Evolutionary conservation across 1,140 invertebrate species (phyloP), one percentile per base, ranked within the genome.

Genomic region (Mamestra configurata): DNA sequence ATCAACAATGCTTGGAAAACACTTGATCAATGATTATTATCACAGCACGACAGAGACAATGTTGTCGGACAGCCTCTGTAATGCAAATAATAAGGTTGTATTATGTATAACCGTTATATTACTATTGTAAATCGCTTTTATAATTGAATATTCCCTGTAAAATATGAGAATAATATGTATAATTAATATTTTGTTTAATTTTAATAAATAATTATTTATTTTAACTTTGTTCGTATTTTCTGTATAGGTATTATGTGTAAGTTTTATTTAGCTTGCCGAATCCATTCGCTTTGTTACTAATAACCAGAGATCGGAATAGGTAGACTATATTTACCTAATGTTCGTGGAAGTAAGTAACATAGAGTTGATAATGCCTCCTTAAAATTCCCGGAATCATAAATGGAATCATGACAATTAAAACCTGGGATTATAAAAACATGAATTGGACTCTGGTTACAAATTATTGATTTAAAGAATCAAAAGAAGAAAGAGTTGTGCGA

Each of bases 231-330:
- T 80, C 75, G 64, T 76, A 80, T 79, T 82, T 79, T 82, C 40
- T 85, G 71, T 81, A 81, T 71, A 79, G 66, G 35, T 76, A 61
- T 61, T 46, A 51, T 77, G 59, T 66, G 27, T 51, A 3, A 49
- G 75, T 77, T 77, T 77, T 68, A 68, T 81, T 64, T 82, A 79
- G 77, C 81, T 85, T 85, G 83, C 83, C 83, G 81, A 53, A 46
- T 68, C 51, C 15, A 68, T 68, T 75, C 53, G 77, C 68, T 79
- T 79, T 49, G 49, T 78, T 78, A 78, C 61, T 70, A 70, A 70
- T 68, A 46, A 66, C n/a, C n/a, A n/a, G n/a, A n/a, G n/a, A n/a
- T n/a, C n/a, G n/a, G n/a, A n/a, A n/a, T n/a, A n/a, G n/a, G n/a
- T n/a, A n/a, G n/a, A n/a, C n/a, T n/a, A n/a, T n/a, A n/a, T n/a